Conservation (phyloP, 2,888 invertebrate species). For the Trichogramma evanescens region DNA sequence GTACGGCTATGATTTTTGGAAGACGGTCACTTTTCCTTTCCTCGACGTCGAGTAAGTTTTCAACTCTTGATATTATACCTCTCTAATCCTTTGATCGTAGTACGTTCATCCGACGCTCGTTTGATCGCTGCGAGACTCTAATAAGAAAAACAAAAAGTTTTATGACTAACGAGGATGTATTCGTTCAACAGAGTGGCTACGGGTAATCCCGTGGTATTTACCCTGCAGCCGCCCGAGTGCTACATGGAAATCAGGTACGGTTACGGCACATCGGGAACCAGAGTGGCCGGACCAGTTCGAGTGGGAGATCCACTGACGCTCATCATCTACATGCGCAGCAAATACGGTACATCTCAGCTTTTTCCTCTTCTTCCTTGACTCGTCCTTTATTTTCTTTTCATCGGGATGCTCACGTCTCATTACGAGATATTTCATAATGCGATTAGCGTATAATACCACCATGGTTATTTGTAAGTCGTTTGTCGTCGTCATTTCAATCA, state of each 20-base stretch:
- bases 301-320: conserved; percentile 88
- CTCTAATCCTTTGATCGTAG: not conserved
- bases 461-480: no score
- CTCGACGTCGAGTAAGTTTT: conserved; percentile 84
- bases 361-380: conserved; percentile 3
- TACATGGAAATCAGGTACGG: conserved; percentile 93
- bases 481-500: no score
- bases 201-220: conserved; percentile 89
- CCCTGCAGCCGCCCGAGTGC: conserved; percentile 86
- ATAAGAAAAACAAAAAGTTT: conserved; percentile 1
- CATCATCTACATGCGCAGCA: conserved; percentile 89
- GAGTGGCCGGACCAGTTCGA: conserved; percentile 81
- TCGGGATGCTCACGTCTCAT: not conserved
- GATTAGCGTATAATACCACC: no score
- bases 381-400: not conserved
- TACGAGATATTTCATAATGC: no score
- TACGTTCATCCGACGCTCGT: no score
- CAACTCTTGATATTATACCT: not conserved
- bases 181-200: conserved; percentile 70
- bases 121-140: no score
- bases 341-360: conserved; percentile 65
- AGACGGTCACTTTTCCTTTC: conserved; percentile 91
- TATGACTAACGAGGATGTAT: conserved; percentile 9
- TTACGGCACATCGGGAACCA: conserved; percentile 77
- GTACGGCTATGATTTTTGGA: conserved; percentile 95